A percentile compares a stretch with the other conserved stretches of the same genome.
Evolutionary conservation across 2,888 invertebrate genomes (phyloP).

Genomic region (Strigamia crassipes): DNA sequence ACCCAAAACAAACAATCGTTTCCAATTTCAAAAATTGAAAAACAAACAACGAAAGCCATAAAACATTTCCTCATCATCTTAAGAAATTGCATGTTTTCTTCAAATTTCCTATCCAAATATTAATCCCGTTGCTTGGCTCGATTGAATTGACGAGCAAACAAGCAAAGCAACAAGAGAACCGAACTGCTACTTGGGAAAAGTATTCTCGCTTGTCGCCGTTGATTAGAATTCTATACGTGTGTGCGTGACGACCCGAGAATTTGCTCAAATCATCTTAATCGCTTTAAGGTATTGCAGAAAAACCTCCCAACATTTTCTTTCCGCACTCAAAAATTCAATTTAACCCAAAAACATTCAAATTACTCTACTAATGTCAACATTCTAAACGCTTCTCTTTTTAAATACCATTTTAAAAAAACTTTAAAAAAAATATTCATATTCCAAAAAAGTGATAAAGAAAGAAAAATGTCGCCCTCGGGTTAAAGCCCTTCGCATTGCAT

Average conservation of each 20-base stretch:
- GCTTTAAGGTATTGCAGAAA: conserved; percentile 20
- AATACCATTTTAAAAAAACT: neutral
- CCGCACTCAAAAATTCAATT: conserved; percentile 19
- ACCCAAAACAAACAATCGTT: neutral
- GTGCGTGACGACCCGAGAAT: neutral
- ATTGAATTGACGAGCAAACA: conserved; percentile 18
- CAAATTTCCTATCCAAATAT: neutral
- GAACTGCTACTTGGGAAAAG: neutral
- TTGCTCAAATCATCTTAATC: conserved; percentile 32
- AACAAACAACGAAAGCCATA: neutral
- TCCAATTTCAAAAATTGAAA: neutral
- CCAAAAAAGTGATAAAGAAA: neutral
- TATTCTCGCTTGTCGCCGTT: conserved; percentile 14
- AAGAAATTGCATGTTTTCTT: neutral
- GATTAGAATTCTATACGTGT: conserved; percentile 19
- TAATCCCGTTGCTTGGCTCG: neutral
- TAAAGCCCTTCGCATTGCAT: neutral
- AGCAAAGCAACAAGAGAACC: neutral
- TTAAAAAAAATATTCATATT: neutral
- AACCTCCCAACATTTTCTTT: neutral
- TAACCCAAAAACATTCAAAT: neutral
- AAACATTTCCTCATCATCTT: neutral
- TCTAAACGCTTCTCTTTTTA: neutral
- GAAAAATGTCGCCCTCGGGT: neutral
- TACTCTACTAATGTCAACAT: neutral